A percentile compares a stretch with the other conserved stretches of the same genome.
Conservation (phyloP, 2,888 invertebrate genomes). For the Drosophila rubida region DNA sequence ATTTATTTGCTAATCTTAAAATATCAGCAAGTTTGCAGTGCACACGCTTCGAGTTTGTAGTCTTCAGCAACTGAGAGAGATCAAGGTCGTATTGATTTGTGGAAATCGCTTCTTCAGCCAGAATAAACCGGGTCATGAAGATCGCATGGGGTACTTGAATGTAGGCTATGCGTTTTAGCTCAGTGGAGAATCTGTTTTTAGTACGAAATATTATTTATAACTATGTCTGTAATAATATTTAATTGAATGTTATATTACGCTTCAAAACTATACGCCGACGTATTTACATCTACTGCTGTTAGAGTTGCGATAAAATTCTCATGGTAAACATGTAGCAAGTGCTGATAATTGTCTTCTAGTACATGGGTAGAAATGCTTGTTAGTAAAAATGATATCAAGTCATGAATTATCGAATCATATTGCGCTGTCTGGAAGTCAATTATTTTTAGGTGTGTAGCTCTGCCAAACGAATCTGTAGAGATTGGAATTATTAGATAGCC, state of each 20-base stretch:
- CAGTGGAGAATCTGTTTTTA: conserved; percentile 47
- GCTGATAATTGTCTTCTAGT: conserved; percentile 54
- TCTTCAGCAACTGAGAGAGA: conserved; percentile 46
- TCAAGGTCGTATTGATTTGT: conserved; percentile 15
- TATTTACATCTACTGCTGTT: conserved; percentile 29
- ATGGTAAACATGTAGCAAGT: conserved; percentile 47
- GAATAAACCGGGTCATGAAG: conserved; percentile 68
- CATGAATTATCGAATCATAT: conserved; percentile 66
- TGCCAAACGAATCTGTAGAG: conserved; percentile 29
- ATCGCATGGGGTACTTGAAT: conserved; percentile 67
- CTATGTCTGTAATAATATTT: background rate
- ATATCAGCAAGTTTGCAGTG: conserved; percentile 52
- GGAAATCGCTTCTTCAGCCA: conserved; percentile 43
- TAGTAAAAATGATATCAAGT: conserved; percentile 63
- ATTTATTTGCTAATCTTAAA: conserved; percentile 48
- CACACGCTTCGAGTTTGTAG: conserved; percentile 51
- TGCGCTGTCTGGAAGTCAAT: conserved; percentile 67
- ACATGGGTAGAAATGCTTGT: conserved; percentile 61
- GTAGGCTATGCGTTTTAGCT: conserved; percentile 55
- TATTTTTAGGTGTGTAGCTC: conserved; percentile 55
- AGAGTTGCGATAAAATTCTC: conserved; percentile 41
- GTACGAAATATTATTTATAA: background rate
- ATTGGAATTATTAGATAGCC: background rate
- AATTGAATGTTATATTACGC: conserved; percentile 29
- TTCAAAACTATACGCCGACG: conserved; percentile 27